These are phyloP conservation scores for Saccostrea cuccullata DNA, from an alignment of 1,140 invertebrate species.

Conservation along the genomic window DNA sequence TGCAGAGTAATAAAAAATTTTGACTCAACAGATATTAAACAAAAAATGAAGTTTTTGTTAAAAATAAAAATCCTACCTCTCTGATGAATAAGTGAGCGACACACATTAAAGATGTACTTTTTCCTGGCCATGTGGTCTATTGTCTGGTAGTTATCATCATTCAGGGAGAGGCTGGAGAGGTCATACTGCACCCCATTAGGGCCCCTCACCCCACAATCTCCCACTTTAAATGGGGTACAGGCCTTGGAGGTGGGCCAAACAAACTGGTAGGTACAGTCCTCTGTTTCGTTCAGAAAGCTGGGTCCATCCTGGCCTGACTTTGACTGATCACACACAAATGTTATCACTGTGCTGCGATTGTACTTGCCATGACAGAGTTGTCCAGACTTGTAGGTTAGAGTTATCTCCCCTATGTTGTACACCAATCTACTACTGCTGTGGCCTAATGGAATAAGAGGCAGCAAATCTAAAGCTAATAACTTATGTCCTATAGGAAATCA, in stretches of 20 bases:
- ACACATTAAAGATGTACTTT: constrained; percentile 70
- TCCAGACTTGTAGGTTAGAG: constrained; percentile 69
- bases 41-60: too few relatives aligned
- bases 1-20: too few relatives aligned
- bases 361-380: constrained; percentile 66
- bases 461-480: not conserved
- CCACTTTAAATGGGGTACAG: constrained; percentile 68
- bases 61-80: constrained; percentile 68
- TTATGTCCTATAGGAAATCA: too few relatives aligned
- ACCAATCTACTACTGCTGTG: constrained; percentile 46
- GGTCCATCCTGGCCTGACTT: constrained; percentile 62
- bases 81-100: constrained; percentile 69
- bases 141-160: constrained; percentile 69
- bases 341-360: constrained; percentile 73
- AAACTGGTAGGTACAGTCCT: constrained; percentile 73
- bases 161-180: constrained; percentile 64
- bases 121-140: constrained; percentile 47
- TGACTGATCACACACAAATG: constrained; percentile 74
- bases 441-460: not conserved
- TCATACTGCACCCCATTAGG: constrained; percentile 61
- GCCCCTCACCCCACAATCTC: constrained; percentile 59
- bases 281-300: constrained; percentile 64
- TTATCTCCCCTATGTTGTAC: constrained; percentile 71
- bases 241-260: constrained; percentile 73
- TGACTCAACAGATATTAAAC: too few relatives aligned